A percentile compares a stretch with the other conserved stretches of the same genome.
These are phyloP conservation scores for Drosophila trichaetosa DNA, from an alignment of 2,888 invertebrate genomes.

Conservation along the genomic window DNA sequence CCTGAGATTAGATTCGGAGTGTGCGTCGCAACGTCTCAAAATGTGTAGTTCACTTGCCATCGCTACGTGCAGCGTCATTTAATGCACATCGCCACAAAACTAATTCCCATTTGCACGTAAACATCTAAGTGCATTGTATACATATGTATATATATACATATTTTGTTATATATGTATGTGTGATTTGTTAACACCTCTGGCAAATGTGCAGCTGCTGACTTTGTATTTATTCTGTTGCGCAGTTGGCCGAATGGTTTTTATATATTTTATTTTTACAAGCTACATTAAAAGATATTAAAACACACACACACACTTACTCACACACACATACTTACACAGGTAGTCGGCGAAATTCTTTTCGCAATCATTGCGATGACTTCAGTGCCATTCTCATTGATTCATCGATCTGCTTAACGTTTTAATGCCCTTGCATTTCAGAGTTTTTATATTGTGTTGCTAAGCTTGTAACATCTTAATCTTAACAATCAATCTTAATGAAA, in stretches of 20 bases:
- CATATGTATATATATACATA: slow-evolving; percentile 16
- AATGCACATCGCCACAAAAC: slow-evolving; percentile 30
- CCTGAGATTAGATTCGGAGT: slow-evolving; percentile 64
- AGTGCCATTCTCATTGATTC: slow-evolving; percentile 49
- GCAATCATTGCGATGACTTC: slow-evolving; percentile 38
- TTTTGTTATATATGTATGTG: slow-evolving; percentile 8
- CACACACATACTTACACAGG: not conserved
- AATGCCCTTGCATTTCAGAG: not conserved
- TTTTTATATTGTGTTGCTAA: not conserved
- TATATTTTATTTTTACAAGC: slow-evolving; percentile 50
- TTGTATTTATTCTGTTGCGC: slow-evolving; percentile 69
- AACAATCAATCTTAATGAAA: not conserved
- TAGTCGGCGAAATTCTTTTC: slow-evolving; percentile 18
- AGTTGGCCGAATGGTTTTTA: slow-evolving; percentile 55
- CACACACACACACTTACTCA: not conserved
- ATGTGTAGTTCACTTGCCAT: slow-evolving; percentile 52
- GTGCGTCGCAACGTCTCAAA: slow-evolving; percentile 24
- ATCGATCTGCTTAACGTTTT: slow-evolving; percentile 58
- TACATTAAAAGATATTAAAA: slow-evolving; percentile 41
- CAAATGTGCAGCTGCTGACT: slow-evolving; percentile 55
- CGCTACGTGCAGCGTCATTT: slow-evolving; percentile 54
- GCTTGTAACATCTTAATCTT: no score
- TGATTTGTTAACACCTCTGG: slow-evolving; percentile 56
- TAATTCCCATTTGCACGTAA: slow-evolving; percentile 41
- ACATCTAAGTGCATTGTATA: slow-evolving; percentile 24